These are phyloP conservation scores for Anas platyrhynchos DNA, from an alignment of 2,113 vertebrate genomes.

Conservation along the genomic window DNA sequence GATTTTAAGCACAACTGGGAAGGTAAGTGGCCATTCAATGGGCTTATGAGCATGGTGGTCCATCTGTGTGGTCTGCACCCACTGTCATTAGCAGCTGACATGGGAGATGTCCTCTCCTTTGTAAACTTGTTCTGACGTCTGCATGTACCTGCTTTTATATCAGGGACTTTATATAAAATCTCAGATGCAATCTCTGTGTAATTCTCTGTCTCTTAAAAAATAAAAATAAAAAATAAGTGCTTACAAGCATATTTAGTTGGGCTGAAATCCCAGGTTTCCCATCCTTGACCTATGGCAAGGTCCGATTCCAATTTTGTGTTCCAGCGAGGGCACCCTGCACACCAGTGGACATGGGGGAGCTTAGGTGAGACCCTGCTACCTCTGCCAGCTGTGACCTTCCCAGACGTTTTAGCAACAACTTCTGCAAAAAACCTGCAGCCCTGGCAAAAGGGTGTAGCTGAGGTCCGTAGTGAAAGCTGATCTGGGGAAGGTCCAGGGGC, in stretches of 20 bases:
- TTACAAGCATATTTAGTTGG: neutral
- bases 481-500: neutral
- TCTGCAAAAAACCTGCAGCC: neutral
- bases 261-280: neutral
- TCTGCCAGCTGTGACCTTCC: neutral
- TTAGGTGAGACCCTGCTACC: rapidly evolving
- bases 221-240: neutral
- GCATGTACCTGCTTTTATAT: neutral
- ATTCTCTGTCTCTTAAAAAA: neutral
- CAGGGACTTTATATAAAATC: neutral
- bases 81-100: no score
- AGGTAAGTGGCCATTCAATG: neutral
- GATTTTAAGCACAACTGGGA: neutral
- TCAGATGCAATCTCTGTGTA: neutral
- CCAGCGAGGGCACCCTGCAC: neutral
- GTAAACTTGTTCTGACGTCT: neutral
- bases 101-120: neutral
- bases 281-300: neutral
- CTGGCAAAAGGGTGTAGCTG: neutral
- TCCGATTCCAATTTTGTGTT: neutral
- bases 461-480: neutral
- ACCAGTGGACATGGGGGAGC: neutral
- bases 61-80: rapidly evolving
- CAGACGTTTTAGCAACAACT: neutral
- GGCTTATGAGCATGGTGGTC: neutral